phyloP scores from a whole-genome alignment of 2,888 invertebrate species.

The Eudasyphora cyanicolor region DNA sequence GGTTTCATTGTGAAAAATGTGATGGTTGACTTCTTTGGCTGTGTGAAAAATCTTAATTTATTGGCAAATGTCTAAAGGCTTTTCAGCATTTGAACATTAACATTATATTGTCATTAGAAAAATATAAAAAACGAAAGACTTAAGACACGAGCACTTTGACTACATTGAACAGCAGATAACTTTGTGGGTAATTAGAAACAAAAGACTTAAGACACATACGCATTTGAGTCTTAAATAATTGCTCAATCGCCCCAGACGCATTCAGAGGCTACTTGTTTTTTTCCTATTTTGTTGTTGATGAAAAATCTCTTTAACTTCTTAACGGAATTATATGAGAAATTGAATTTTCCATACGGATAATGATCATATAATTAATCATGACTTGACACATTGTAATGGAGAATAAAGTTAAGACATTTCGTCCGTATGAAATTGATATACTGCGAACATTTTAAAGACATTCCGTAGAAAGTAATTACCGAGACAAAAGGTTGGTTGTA shows the following conservation, averaged over 20 bases:
- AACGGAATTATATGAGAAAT: not conserved
- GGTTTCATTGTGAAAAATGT: not conserved
- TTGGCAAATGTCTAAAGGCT: not conserved
- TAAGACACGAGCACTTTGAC: not conserved
- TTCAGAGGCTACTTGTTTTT: not conserved
- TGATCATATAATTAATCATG: not conserved
- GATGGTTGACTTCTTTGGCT: not conserved
- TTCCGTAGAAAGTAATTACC: too few relatives aligned
- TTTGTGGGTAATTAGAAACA: not conserved
- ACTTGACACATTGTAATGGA: not conserved
- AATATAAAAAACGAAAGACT: not conserved
- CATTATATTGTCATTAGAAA: not conserved
- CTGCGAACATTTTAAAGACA: too few relatives aligned
- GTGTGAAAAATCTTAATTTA: slow-evolving; percentile 15
- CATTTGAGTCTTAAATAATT: not conserved
- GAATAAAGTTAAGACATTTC: too few relatives aligned
- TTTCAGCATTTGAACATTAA: not conserved
- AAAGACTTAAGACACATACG: slow-evolving; percentile 21
- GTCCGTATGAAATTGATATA: too few relatives aligned
- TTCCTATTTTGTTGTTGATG: not conserved
- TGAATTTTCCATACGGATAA: not conserved
- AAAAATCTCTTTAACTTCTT: not conserved
- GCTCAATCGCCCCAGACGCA: not conserved
- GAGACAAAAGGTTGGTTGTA: too few relatives aligned
- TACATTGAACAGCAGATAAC: not conserved